Evolutionary conservation across 2,797 vertebrate species (phyloP).

Genomic region (Acridotheres tristis): DNA sequence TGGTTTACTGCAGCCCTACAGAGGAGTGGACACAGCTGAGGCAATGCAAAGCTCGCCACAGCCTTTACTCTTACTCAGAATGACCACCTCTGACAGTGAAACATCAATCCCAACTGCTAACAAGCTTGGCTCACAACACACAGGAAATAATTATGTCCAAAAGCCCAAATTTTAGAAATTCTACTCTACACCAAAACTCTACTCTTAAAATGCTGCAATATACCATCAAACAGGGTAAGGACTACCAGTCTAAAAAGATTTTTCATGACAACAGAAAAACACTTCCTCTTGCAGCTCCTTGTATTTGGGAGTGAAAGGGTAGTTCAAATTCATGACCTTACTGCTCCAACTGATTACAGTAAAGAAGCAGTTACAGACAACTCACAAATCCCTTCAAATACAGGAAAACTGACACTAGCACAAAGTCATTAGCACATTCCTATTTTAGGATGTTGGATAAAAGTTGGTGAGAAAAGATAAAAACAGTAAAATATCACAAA

Average conservation of each 20-base stretch:
- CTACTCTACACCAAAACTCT: neutral
- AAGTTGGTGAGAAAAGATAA: conserved; percentile 2
- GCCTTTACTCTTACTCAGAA: neutral
- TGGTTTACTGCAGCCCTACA: neutral
- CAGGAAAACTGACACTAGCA: conserved; percentile 15
- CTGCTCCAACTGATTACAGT: conserved; percentile 40
- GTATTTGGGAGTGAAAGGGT: conserved; percentile 66
- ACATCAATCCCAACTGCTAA: neutral
- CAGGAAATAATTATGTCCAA: neutral
- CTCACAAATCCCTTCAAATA: conserved; percentile 11
- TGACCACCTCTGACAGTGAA: neutral
- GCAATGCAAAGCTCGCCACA: neutral
- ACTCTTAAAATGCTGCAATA: neutral
- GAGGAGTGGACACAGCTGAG: neutral
- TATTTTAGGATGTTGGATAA: neutral
- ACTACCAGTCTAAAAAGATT: neutral
- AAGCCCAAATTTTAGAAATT: neutral
- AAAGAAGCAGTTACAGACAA: conserved; percentile 36
- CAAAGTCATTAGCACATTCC: neutral
- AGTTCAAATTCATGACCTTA: conserved; percentile 70
- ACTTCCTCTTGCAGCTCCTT: neutral
- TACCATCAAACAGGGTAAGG: neutral
- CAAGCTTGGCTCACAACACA: neutral
- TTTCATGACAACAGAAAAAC: neutral
- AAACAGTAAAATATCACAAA: neutral